These are phyloP conservation scores for Sarcophaga carnaria DNA, from an alignment of 2,888 invertebrate genomes.

Conservation along the genomic window DNA sequence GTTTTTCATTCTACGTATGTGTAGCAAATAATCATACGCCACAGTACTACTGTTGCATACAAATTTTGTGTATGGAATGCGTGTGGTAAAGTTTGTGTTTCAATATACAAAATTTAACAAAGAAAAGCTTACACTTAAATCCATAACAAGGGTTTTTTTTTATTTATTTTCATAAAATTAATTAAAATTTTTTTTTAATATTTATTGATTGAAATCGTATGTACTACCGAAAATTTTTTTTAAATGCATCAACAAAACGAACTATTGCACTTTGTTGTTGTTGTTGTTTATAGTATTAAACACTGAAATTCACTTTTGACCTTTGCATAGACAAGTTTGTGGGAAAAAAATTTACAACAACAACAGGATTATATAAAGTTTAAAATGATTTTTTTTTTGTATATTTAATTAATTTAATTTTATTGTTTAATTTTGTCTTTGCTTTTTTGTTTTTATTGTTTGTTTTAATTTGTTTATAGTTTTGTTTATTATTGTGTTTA, in stretches of 20 bases:
- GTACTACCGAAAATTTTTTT: no score
- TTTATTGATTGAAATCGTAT: no score
- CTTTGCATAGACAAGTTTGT: constrained; percentile 2
- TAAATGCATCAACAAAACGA: background rate
- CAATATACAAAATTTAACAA: background rate
- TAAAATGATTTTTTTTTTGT: background rate
- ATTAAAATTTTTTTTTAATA: background rate
- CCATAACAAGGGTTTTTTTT: constrained; percentile 27
- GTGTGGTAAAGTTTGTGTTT: background rate
- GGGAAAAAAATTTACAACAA: background rate
- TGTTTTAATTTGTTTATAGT: constrained; percentile 4
- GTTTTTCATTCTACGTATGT: background rate
- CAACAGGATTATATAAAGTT: background rate
- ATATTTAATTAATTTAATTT: background rate
- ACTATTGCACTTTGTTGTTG: background rate
- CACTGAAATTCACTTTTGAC: constrained; percentile 23
- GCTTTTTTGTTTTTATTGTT: constrained; percentile 2
- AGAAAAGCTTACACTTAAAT: constrained; percentile 42
- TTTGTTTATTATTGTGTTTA: constrained; percentile 19
- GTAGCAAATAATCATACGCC: constrained; percentile 33
- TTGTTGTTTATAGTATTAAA: background rate
- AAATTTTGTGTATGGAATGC: background rate
- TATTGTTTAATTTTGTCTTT: background rate
- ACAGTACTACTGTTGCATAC: background rate
- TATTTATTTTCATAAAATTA: background rate